Evolutionary conservation across 2,888 invertebrate genomes (phyloP).

Genomic region (Clistopyga incitator): DNA sequence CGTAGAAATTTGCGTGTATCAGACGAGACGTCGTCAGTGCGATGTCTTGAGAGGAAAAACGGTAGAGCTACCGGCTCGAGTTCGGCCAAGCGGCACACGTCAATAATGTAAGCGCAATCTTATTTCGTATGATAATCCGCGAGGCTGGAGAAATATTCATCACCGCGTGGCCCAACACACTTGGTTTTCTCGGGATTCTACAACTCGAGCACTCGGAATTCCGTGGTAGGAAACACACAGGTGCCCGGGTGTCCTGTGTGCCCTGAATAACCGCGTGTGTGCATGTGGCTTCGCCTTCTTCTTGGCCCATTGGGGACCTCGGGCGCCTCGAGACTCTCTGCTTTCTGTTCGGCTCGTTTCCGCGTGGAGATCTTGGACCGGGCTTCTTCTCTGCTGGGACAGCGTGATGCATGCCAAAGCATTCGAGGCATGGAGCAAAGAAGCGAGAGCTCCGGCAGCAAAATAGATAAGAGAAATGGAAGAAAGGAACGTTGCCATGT

Average conservation of each 20-base stretch:
- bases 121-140: slow-evolving; percentile 81
- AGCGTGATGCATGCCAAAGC: slow-evolving; percentile 79
- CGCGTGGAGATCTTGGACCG: slow-evolving; percentile 66
- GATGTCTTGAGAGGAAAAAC: slow-evolving; percentile 69
- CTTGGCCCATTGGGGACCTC: slow-evolving; percentile 66
- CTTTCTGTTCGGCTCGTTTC: slow-evolving; percentile 58
- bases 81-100: slow-evolving; percentile 70
- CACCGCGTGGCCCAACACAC: slow-evolving; percentile 73
- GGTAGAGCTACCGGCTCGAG: slow-evolving; percentile 51
- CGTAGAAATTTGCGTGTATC: slow-evolving; percentile 23
- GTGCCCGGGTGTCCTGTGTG: slow-evolving; percentile 8
- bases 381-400: slow-evolving; percentile 66
- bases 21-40: slow-evolving; percentile 36
- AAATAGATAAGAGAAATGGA: slow-evolving; percentile 66
- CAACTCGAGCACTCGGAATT: slow-evolving; percentile 64
- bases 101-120: slow-evolving; percentile 82
- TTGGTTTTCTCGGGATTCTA: slow-evolving; percentile 62
- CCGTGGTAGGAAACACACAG: slow-evolving; percentile 37
- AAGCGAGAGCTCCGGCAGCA: slow-evolving; percentile 32
- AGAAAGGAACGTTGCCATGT: slow-evolving; percentile 67
- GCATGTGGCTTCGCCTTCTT: slow-evolving; percentile 55
- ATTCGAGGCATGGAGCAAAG: slow-evolving; percentile 69
- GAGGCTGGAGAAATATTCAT: slow-evolving; percentile 81
- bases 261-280: slow-evolving; percentile 49
- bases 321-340: slow-evolving; percentile 67